A percentile compares a stretch with the other conserved stretches of the same genome.
These are phyloP conservation scores for Pseudocheirus occidentalis DNA, from an alignment of 2,797 vertebrate genomes.

Conservation along the genomic window DNA sequence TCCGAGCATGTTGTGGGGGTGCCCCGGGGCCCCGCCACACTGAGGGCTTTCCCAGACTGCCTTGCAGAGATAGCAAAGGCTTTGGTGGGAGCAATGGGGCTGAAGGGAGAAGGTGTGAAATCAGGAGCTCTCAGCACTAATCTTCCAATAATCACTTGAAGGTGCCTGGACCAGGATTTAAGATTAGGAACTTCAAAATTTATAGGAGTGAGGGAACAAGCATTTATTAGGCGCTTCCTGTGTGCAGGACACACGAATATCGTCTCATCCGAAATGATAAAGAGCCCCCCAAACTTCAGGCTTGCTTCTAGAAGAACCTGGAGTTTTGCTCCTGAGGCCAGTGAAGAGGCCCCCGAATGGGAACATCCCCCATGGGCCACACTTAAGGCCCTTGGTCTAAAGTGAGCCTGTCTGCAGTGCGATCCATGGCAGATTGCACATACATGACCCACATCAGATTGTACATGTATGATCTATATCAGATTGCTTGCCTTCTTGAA, in stretches of 20 bases:
- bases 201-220: background rate
- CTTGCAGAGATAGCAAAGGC: no score
- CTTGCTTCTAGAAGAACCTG: background rate
- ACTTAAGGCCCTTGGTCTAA: background rate
- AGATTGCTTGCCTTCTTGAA: background rate
- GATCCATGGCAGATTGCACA: background rate
- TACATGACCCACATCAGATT: background rate
- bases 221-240: no score
- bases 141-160: background rate
- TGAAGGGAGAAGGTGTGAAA: background rate
- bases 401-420: background rate
- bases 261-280: background rate
- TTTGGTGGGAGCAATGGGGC: background rate
- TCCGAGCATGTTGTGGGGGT: no score
- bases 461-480: background rate
- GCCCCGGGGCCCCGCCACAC: background rate
- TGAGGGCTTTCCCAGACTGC: background rate
- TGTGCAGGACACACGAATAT: background rate
- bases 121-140: conserved; percentile 3
- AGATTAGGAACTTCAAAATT: no score
- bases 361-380: no score
- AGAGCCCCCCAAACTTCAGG: background rate
- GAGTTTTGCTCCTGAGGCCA: background rate
- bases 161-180: no score
- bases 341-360: background rate